phyloP scores from a whole-genome alignment of 35 echinoderm and acorn worm species.

The Nesometra sesokonis region DNA sequence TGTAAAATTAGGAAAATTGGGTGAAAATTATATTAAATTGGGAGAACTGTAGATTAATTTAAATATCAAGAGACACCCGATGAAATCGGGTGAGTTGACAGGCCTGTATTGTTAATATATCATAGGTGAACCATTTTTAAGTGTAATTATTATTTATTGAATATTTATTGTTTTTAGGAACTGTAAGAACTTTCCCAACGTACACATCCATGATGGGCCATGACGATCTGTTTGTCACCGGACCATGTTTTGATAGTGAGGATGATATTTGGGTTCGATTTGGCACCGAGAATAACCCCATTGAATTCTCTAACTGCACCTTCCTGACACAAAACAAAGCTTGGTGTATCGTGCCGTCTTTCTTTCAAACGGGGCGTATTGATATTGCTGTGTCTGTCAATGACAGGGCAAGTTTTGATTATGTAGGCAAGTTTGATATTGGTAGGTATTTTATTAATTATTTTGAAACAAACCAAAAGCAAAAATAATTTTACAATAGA shows the following conservation, averaged over 20 bases:
- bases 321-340: constrained; percentile 29
- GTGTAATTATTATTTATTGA: too few relatives aligned
- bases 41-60: too few relatives aligned
- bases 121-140: too few relatives aligned
- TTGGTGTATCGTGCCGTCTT: constrained; percentile 65
- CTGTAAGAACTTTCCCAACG: constrained; percentile 45
- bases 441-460: too few relatives aligned
- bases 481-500: too few relatives aligned
- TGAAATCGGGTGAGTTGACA: too few relatives aligned
- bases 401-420: constrained; percentile 45
- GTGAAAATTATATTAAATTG: too few relatives aligned
- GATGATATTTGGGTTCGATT: constrained; percentile 68
- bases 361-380: constrained; percentile 62
- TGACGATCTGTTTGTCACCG: constrained; percentile 51
- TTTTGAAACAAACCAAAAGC: too few relatives aligned
- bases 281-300: constrained; percentile 58
- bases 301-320: constrained; percentile 79
- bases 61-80: too few relatives aligned
- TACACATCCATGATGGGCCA: constrained; percentile 79
- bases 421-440: constrained; percentile 55
- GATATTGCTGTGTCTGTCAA: constrained; percentile 44
- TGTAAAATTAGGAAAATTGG: too few relatives aligned
- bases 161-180: constrained; percentile 19
- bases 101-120: too few relatives aligned
- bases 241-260: constrained; percentile 69